phyloP scores from a whole-genome alignment of 1,140 invertebrate species.

The Leucophenga varia region DNA sequence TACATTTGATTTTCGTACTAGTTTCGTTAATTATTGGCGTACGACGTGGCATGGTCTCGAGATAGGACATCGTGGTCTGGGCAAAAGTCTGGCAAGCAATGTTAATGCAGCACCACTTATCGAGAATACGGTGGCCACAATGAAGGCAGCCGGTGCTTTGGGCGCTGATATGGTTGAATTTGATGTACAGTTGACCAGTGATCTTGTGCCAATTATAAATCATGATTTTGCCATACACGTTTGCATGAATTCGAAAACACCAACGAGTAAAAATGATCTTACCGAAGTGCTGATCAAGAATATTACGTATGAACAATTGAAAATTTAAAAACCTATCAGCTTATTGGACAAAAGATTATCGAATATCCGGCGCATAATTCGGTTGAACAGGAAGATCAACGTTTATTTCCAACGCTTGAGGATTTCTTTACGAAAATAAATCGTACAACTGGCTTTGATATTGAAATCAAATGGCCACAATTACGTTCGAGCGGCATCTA shows the following conservation, averaged over 20 bases:
- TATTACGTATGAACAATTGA: conserved; percentile 83
- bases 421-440: conserved; percentile 79
- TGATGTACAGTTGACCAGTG: conserved; percentile 93
- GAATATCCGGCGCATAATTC: conserved; percentile 50
- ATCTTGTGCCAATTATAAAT: conserved; percentile 89
- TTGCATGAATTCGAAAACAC: conserved; percentile 79
- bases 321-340: conserved; percentile 72
- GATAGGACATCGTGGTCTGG: conserved; percentile 88
- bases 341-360: conserved; percentile 41
- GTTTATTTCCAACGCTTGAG: conserved; percentile 88
- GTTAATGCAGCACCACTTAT: conserved; percentile 73
- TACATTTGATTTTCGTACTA: conserved; percentile 76
- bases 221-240: conserved; percentile 93
- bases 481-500: conserved; percentile 75
- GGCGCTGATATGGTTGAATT: conserved; percentile 95
- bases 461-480: conserved; percentile 96
- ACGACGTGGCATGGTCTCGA: conserved; percentile 79
- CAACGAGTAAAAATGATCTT: conserved; percentile 73
- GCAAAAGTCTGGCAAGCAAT: conserved; percentile 62
- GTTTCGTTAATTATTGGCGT: conserved; percentile 83
- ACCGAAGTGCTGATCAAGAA: conserved; percentile 89
- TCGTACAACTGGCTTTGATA: conserved; percentile 83
- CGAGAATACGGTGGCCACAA: conserved; percentile 91
- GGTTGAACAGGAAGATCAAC: conserved; percentile 71
- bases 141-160: conserved; percentile 80